Conservation (phyloP, 2,797 vertebrate species). For the Columba guinea region DNA sequence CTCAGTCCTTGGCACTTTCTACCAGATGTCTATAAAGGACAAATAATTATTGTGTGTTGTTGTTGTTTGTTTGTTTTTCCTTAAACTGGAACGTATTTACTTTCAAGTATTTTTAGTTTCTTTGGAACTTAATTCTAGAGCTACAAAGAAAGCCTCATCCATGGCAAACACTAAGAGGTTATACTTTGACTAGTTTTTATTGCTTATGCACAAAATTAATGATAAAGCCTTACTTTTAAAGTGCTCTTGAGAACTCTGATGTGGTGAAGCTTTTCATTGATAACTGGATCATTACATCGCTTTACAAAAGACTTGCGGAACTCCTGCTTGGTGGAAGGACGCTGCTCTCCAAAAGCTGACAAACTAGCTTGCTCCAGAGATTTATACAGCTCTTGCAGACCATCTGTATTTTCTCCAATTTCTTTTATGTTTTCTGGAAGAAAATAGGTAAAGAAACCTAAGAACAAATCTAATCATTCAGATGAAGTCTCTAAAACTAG, state of each 20-base stretch:
- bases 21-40: not conserved
- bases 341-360: conserved; percentile 85
- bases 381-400: conserved; percentile 86
- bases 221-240: conserved; percentile 82
- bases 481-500: not conserved
- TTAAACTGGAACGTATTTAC: not conserved
- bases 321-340: conserved; percentile 86
- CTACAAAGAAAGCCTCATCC: not conserved
- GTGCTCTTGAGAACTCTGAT: conserved; percentile 90
- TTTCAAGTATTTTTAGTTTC: not conserved
- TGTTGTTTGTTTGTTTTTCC: not conserved
- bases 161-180: not conserved
- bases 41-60: not conserved
- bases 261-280: conserved; percentile 89
- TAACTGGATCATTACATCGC: conserved; percentile 83
- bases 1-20: not conserved
- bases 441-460: conserved; percentile 40
- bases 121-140: not conserved
- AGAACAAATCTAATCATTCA: not conserved
- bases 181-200: not conserved
- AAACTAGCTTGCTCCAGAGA: conserved; percentile 85
- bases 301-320: conserved; percentile 85
- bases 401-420: conserved; percentile 68
- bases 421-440: conserved; percentile 80
- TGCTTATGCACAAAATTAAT: not conserved